Base-by-base conservation (phyloP, 2,113 vertebrate species). In the Sylvietta virens region DNA sequence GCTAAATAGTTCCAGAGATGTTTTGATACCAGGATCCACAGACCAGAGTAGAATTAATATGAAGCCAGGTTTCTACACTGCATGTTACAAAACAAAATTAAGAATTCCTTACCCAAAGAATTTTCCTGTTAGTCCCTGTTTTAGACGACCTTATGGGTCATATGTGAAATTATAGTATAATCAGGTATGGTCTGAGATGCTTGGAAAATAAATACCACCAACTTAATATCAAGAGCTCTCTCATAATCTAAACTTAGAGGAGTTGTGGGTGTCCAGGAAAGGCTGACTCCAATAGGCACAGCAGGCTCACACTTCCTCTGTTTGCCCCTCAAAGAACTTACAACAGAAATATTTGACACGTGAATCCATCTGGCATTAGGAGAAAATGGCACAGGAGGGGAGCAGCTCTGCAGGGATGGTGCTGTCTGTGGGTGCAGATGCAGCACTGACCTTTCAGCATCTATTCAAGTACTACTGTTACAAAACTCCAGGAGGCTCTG, bases 251-350 rank as follows among this genome's bases (percentile, higher is more conserved):
- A 83, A 50, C 6, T 20, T 44, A 13, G 0, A 9, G 76, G 33
- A 51, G 40, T 30, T 65, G 17, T 53, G 50, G 11, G 10, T 24
- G 3, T 51, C 54, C 42, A 27, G 61, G 33, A 58, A 11, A 71
- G 53, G 23, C 30, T 83, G 58, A 15, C 30, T 31, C 26, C 0
- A 0, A 19, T 0, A 39, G 77, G 40, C 40, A 31, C 50, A 57
- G 60, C 65, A 70, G n/a, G 18, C 11, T 80, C 40, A 10, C 13
- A 2, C 26, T 45, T 61, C 42, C 15, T 78, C 60, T 0, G 0
- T 70, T 60, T 51, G 45, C 20, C 35, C 48, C 23, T 20, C 15
- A 57, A 57, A 19, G 44, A 69, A 33, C 40, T 26, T 31, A 45
- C 18, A 40, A 22, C 53, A 90, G 57, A 58, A 87, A 60, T 47